Evolutionary conservation across 1,140 invertebrate genomes (phyloP), one percentile per base, ranked within the genome.

Genomic region (Acromyrmex echinatior): DNA sequence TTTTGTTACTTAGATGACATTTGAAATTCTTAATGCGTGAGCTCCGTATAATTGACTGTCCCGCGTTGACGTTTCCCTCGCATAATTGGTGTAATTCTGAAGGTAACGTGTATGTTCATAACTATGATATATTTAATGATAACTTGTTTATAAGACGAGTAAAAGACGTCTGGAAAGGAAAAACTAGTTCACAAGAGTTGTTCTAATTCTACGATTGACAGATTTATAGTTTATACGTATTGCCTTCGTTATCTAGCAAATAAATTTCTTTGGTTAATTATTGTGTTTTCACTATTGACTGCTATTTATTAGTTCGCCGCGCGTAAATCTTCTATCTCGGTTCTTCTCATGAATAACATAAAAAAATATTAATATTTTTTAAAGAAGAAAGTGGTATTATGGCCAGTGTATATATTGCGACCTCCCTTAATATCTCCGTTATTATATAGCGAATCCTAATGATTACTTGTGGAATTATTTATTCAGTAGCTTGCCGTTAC

Each of bases 261-360:
- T 81, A 58, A 71, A 71, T 71, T 81, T 81, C 79, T 81, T 49
- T 71, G 39, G 10, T 71, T 81, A 71, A 53, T 66, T 66, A 81
- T 81, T 28, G 65, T 45, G 21, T 81, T 81, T 71, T 81, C 35
- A 71, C 51, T 16, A 12, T 58, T 58, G 51, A 58, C 10, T 71
- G 28, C 14, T 45, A n/a, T 71, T 58, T 58, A 58, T 16, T 49
- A 49, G n/a, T 25, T 70, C 4, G n/a, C 4, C 31, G n/a, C 14
- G 10, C 14, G 14, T 81, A 81, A 70, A 81, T 71, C 35, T 81
- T 12, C 31, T 18, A 14, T 25, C 31, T 56, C n/a, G 63, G 70
- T 81, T 81, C 16, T 60, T 60, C 16, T 16, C 21, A 14, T 28
- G 16, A 12, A 70, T 70, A 12, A 58, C 10, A 28, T 58, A 28